Base-by-base conservation (phyloP, 2,888 invertebrate species). In the Sesia bembeciformis region DNA sequence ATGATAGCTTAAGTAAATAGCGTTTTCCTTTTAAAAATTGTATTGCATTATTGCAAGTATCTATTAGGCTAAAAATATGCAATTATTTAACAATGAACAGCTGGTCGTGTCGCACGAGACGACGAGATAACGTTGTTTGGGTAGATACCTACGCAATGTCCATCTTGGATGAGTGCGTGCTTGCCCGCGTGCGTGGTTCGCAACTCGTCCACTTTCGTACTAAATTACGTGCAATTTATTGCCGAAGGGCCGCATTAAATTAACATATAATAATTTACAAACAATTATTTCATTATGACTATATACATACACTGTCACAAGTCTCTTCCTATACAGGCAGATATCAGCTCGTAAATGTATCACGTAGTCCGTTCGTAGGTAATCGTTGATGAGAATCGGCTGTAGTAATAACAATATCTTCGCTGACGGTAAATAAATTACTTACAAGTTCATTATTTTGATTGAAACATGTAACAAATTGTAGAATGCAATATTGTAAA, bases 221-320 rank as follows among this genome's bases (percentile, higher is more conserved):
- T 76, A 78, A 83, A 81, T 82, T 80, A 78, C 65, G 68, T 75
- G 74, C 78, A 85, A 82, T 84, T 84, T 83, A 78, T 79, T 76
- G 70, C 77, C 70, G 63, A 72, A 72, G 72, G 74, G 68, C 72
- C 67, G 69, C 65, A 76, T 74, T 78, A 76, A 75, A 80, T 80
- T 81, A 82, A 74, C 76, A 71, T 74, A 76, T 68, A 74, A 73
- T 76, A 74, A 81, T 81, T 81, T 76, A 62, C 73, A 72, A 77
- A 78, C 73, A 79, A 82, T 82, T 83, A 84, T 81, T 72, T 75
- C 68, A 79, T 77, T 70, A 77, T 72, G 78, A 72, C 63, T 65
- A 62, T 74, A 72, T 23, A 74, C 40, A n/a, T 39, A 70, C 62
- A 66, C 57, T 66, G 67, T 66, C 65, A 70, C 66, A 65, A 60